Conservation (phyloP, 2,113 vertebrate species). For the Xiphias gladius region DNA sequence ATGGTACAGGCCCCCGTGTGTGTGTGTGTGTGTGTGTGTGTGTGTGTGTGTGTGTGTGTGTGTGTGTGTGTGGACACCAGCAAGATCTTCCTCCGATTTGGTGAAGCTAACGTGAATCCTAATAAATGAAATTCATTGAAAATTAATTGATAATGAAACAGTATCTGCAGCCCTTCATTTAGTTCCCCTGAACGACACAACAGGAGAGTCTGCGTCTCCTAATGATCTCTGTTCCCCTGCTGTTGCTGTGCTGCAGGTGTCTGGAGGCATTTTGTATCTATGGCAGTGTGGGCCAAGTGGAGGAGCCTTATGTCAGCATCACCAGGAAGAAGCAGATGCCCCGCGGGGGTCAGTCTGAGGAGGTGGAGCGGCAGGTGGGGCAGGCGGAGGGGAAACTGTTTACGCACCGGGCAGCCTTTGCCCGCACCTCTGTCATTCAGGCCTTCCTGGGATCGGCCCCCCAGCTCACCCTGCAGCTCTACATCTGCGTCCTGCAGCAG, state of each 20-base stretch:
- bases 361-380: conserved; percentile 95
- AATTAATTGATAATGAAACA: background rate
- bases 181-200: background rate
- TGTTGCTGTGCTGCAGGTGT: conserved; percentile 85
- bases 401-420: conserved; percentile 94
- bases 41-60: too few species aligned
- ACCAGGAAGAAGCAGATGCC: conserved; percentile 95
- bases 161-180: background rate
- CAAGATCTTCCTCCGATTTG: too few species aligned
- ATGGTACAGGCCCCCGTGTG: too few species aligned
- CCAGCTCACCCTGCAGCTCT: conserved; percentile 96
- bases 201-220: background rate
- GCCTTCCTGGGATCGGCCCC: conserved; percentile 98
- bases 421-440: conserved; percentile 95
- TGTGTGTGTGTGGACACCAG: too few species aligned
- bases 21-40: too few species aligned
- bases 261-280: conserved; percentile 96
- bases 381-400: conserved; percentile 95
- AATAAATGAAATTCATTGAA: background rate
- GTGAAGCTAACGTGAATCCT: too few species aligned
- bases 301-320: conserved; percentile 99
- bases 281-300: conserved; percentile 87
- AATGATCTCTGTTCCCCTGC: background rate
- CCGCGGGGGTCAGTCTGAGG: conserved; percentile 90
- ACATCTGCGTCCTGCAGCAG: conserved; percentile 92